Evolutionary conservation across 2,888 invertebrate genomes (phyloP), one percentile per base, ranked within the genome.

Genomic region (Synanthedon andrenaeformis): DNA sequence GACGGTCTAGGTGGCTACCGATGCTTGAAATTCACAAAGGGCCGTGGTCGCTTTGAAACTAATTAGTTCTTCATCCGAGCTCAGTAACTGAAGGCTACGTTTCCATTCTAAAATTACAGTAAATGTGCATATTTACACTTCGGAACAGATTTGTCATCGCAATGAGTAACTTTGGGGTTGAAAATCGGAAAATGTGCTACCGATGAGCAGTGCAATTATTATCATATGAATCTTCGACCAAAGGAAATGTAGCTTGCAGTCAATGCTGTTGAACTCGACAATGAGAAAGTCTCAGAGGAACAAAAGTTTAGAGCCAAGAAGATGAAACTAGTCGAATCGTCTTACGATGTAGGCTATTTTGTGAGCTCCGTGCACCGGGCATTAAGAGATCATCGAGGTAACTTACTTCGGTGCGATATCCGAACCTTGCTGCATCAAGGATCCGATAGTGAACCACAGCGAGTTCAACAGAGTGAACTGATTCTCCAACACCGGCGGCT

Each of bases 381-480:
- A 45, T n/a, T 8, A 45, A 45, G 45, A 13, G 45, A 14, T 51
- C 14, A 12, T 23, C 57, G 62, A 63, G 65, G 66, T 69, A 70
- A 92, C 93, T 93, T 92, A 94, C 94, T 93, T 94, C 84, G 95
- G 95, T 73, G 94, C 94, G 89, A 96, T 94, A 90, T 95, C 95
- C 84, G 94, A 94, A 88, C 95, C 95, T 90, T 95, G 95, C 90
- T 95, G 95, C 93, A 95, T 94, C 89, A 95, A 91, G 74, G 94
- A 94, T 76, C 94, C 94, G 80, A 96, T 95, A 86, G 95, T 95
- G 90, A 97, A 97, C 97, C 97, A 97, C 82, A 96, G 92, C 81
- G 95, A 94, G 91, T 96, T 96, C 86, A 94, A 91, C 78, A 96
- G 90, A 71, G 94, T 94, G 91, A 96, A 94, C 88, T 94, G 94